Percentiles rank a stretch among this genome's conserved stretches.
These are phyloP conservation scores for Probaryconus sp. DNA, from an alignment of 1,140 invertebrate genomes.

Conservation along the genomic window DNA sequence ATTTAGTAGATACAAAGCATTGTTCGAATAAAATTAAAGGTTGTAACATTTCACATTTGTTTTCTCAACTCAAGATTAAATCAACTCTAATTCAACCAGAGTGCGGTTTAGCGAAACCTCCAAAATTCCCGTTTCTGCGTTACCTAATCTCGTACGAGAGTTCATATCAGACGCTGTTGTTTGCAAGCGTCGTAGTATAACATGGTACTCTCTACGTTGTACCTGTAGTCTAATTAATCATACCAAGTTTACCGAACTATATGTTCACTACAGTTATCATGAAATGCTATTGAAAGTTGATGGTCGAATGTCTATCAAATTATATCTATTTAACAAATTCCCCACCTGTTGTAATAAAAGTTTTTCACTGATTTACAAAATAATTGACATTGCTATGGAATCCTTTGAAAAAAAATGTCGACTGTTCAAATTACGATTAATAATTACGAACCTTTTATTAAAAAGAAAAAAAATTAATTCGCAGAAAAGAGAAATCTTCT, in stretches of 20 bases:
- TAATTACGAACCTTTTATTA: not conserved
- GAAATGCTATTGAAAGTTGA: slow-evolving; percentile 32
- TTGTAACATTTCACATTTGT: not conserved
- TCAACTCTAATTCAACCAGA: slow-evolving; percentile 24
- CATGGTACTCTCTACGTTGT: slow-evolving; percentile 44
- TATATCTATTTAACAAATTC: slow-evolving; percentile 22
- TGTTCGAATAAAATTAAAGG: not conserved
- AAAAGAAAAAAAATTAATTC: slow-evolving; percentile 5
- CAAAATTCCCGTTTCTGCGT: slow-evolving; percentile 39
- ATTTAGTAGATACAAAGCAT: slow-evolving; percentile 1
- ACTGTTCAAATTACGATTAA: too few species aligned
- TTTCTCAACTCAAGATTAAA: slow-evolving; percentile 25
- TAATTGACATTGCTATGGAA: too few species aligned
- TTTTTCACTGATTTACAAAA: not conserved
- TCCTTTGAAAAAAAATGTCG: too few species aligned
- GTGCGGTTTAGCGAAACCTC: slow-evolving; percentile 36
- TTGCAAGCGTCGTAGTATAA: slow-evolving; percentile 43
- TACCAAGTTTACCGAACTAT: slow-evolving; percentile 44
- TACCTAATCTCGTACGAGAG: slow-evolving; percentile 40
- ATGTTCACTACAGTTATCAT: slow-evolving; percentile 27
- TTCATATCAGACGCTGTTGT: slow-evolving; percentile 49
- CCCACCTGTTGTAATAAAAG: slow-evolving; percentile 19
- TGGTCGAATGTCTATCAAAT: slow-evolving; percentile 26
- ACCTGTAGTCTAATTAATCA: slow-evolving; percentile 49
- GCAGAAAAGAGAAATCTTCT: too few species aligned